Conservation (phyloP, 2,113 vertebrate genomes). For the Formicarius rufipectus region DNA sequence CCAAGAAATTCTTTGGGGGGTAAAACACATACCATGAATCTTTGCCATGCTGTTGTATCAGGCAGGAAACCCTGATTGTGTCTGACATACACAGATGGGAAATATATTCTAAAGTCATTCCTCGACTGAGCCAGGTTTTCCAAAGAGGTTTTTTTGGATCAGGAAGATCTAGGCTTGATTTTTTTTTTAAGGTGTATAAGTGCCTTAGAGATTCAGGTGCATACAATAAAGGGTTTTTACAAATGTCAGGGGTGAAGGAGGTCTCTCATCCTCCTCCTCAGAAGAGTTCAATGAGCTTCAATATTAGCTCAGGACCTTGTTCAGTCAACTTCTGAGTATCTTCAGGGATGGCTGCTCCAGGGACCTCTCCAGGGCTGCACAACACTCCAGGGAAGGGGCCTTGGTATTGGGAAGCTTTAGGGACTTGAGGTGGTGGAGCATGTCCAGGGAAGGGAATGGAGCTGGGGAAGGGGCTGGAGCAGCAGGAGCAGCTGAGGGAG, state of each 20-base stretch:
- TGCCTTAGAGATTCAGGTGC: background rate
- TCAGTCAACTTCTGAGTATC: background rate
- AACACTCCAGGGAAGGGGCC: background rate
- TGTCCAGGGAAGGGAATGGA: background rate
- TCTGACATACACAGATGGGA: background rate
- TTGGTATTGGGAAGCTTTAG: background rate
- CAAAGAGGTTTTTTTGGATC: background rate
- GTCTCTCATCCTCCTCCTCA: background rate
- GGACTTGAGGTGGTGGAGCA: background rate
- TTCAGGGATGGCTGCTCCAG: background rate
- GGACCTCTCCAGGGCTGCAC: background rate
- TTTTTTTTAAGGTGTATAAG: background rate
- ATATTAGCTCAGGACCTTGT: background rate
- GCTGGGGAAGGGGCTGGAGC: background rate
- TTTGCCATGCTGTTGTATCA: background rate
- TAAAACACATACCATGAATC: conserved; percentile 30
- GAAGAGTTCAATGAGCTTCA: background rate
- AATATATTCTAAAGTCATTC: background rate
- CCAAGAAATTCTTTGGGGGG: background rate
- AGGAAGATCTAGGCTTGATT: background rate
- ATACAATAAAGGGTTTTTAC: background rate
- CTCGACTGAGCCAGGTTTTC: background rate
- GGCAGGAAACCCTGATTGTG: background rate
- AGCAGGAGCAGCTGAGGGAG: too few relatives aligned
- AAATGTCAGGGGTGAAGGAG: background rate